Conservation (phyloP, 2,797 vertebrate species). For the Capromys pilorides region DNA sequence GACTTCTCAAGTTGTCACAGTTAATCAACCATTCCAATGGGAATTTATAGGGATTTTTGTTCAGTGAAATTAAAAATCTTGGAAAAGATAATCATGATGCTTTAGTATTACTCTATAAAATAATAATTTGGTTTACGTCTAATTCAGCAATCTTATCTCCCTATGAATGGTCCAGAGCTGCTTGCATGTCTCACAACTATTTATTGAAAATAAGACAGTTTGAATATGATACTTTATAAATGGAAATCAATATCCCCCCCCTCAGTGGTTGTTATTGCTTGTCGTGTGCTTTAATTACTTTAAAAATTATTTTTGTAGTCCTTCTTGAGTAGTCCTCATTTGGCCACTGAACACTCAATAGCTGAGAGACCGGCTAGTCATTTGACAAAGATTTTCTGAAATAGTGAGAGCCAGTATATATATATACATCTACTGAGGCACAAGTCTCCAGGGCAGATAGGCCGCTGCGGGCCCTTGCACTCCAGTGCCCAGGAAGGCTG, state of each 20-base stretch:
- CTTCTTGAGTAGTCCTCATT: not conserved
- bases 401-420: not conserved
- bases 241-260: not conserved
- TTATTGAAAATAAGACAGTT: not conserved
- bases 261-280: not conserved
- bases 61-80: not conserved
- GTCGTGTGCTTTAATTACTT: not conserved
- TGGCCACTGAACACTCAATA: no score
- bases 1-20: no score
- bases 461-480: no score
- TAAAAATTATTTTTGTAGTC: not conserved
- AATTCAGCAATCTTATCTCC: not conserved
- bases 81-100: not conserved
- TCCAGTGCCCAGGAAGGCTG: not conserved
- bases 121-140: not conserved
- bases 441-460: not conserved
- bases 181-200: not conserved
- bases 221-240: not conserved
- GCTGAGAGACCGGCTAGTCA: not conserved
- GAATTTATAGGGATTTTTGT: not conserved
- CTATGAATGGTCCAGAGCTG: not conserved
- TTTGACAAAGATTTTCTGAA: not conserved
- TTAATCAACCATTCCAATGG: not conserved
- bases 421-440: not conserved
- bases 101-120: not conserved